Base-by-base conservation (phyloP, 1,140 invertebrate species). In the Zaprionus ghesquierei region DNA sequence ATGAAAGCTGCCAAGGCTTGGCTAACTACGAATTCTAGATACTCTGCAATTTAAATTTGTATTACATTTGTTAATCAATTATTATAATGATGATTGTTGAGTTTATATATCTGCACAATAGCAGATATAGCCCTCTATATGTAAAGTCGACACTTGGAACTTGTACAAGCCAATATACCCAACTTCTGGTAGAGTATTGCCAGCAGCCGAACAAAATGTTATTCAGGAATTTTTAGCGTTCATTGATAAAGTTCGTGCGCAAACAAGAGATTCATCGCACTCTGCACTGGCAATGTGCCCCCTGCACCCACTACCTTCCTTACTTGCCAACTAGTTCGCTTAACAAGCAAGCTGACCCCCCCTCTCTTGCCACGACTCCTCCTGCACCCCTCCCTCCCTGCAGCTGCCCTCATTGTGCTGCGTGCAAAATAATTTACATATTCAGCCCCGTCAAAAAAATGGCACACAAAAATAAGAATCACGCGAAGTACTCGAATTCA, bases 371-470 rank as follows among this genome's bases (percentile, higher is more conserved):
- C n/a, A n/a, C n/a, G n/a, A n/a, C n/a, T n/a, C n/a, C n/a, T n/a
- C n/a, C 18, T 27, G 13, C 23, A 31, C 29, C 20, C 2, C 5
- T 6, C 25, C 58, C 5, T 1, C 38, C 25, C 18, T 12, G 2
- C 8, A 3, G 18, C 58, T 6, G 3, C 20, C 33, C 29, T 22
- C 66, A 68, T 64, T 64, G 59, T 64, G 44, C 33, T 82, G 62
- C 44, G 61, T 74, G 73, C 60, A 79, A 72, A 78, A 72, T 84
- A 73, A 87, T 87, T 87, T 87, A 79, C 84, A 89, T 87, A 82
- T 64, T 46, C 41, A 20, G 72, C 35, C 20, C 49, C 62, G n/a
- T n/a, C 50, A 54, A 31, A 58, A 60, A 56, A 33, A 46, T 29
- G n/a, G 15, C n/a, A n/a, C 35, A 15, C 27, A 35, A 54, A 64